Evolutionary conservation across 1,140 invertebrate genomes (phyloP), one percentile per base, ranked within the genome.

Genomic region (Akabosia matsudoensis): DNA sequence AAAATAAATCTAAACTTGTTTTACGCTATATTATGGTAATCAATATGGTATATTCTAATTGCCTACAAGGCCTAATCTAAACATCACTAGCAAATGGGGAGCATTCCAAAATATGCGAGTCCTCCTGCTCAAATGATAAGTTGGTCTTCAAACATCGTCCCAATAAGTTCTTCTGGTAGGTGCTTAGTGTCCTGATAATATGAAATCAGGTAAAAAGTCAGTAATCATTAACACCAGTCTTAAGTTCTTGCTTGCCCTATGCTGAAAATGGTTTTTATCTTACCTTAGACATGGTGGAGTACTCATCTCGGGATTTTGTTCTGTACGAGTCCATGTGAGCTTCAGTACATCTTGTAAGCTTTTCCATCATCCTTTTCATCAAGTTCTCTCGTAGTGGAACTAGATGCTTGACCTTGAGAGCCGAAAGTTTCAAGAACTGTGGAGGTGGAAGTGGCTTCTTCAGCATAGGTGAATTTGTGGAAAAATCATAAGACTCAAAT

Each of bases 391-490:
- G 64, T 14, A 79, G 37, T 0, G 75, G 64, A n/a, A 79, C 33
- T 24, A 79, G 67, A 34, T 79, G 73, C 54, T 79, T 79, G 1
- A 79, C 75, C 75, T 79, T 79, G 7, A 79, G 34, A 18, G 75
- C 78, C 0, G 73, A 67, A n/a, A 74, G 28, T n/a, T 79, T 76
- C 1, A 76, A 33, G 67, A 30, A 61, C 52, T 76, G 67, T 75
- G 75, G 78, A 16, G 73, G 75, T 33, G 75, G 78, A 14, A 76
- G 33, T 1, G 77, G 77, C 26, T 71, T 74, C 51, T 51, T 26
- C 28, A 67, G 31, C 51, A 56, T 74, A 14, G 67, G 67, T 0
- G 28, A 28, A 56, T 67, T 64, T 4, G 33, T 61, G 1, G 71
- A 56, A 13, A 76, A 73, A 45, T 76, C 74, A 18, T 33, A 28